Evolutionary conservation across 1,140 invertebrate species (phyloP), one percentile per base, ranked within the genome.

Genomic region (Amyelois transitella): DNA sequence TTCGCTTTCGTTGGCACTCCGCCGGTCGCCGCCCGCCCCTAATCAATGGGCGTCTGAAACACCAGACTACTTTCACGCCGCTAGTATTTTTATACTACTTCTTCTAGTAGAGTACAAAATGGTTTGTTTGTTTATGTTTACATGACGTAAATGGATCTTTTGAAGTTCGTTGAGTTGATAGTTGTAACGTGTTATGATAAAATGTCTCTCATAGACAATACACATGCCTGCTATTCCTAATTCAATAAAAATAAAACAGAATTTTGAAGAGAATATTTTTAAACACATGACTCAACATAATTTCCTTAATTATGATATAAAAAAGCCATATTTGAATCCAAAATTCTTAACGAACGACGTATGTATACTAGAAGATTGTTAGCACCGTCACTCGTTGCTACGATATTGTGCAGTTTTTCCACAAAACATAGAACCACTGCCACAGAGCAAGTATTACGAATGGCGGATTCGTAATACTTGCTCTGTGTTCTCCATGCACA

Each of bases 21-120:
- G 70, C 58, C 52, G 21, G 18, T 24, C 32, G 53, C 68, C 73
- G 70, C 66, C 66, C 70, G 72, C 69, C 76, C 58, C 55, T 82
- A 77, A 82, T 86, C 83, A 86, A 86, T 86, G 81, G 67, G 50
- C 69, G 79, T 78, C 81, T 81, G 66, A 76, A 75, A 71, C 72
- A 77, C 72, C 67, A 77, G 76, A 75, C 73, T 80, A 78, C 72
- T 69, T 77, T 81, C 76, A 77, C 80, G 73, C 58, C 77, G 51
- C 71, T 68, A 71, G 74, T 73, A 72, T 68, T 75, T 70, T 77
- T 75, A 60, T 64, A n/a, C 32, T 68, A 66, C 63, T 73, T 60
- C 57, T 51, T 20, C 12, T 51, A 51, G 50, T 38, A 51, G 25
- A 24, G 19, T 49, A 24, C 47, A 24, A 18, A 6, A 19, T 38